Base-by-base conservation (phyloP, 2,797 vertebrate genomes). In the Tarsius wallacei region DNA sequence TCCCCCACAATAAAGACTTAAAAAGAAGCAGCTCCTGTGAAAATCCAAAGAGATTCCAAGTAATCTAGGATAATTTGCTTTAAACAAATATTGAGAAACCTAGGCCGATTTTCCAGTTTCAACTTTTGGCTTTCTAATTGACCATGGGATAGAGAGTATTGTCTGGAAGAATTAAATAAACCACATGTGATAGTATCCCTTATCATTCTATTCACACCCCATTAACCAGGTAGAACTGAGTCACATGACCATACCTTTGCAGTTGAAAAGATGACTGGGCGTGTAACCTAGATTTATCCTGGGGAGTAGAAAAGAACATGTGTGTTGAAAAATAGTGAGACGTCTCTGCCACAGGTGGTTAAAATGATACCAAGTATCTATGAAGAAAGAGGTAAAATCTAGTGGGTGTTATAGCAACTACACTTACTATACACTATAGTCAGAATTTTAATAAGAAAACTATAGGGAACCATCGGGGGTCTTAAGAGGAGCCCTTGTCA, bases 371-470 rank as follows among this genome's bases (percentile, higher is more conserved):
- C 36, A 55, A 68, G 9, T 5, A 59, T 81, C 33, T 9, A 19
- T 87, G 59, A 73, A 80, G 66, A 33, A 55, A 17, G 3, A 10
- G 16, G 68, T 89, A 31, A 53, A 68, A 78, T 87, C 17, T 5
- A 63, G 42, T 66, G 33, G 19, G 0, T 64, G 5, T 64, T 51
- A 53, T 5, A 53, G 24, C 24, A 77, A 53, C 24, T 80, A 31
- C 3, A 55, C 7, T 76, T 95, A 87, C 36, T 5, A 0, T n/a
- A 74, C 0, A 7, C 19, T 49, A 4, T 28, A 49, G 16, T 57
- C 47, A 64, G 9, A 82, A 71, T 66, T 95, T 93, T 80, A 81
- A 85, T 70, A 74, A 81, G 51, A 28, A 85, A 73, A 85, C 63
- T 55, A 13, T 5, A 3, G n/a, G 51, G 16, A 57, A 47, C 17